These are phyloP conservation scores for Bruchidius siliquastri DNA, from an alignment of 2,888 invertebrate species.

Conservation along the genomic window DNA sequence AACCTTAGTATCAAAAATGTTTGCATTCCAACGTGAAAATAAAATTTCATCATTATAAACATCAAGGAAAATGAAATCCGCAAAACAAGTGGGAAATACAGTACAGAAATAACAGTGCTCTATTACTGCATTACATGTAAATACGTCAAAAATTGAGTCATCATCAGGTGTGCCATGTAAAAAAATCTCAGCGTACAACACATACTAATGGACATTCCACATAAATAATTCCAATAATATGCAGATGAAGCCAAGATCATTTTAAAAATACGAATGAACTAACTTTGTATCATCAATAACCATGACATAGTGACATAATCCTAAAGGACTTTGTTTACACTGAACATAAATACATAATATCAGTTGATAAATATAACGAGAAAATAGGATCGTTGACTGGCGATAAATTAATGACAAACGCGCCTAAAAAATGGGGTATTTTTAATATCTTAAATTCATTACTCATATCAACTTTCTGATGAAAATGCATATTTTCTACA, in stretches of 20 bases:
- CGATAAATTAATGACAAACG: too few relatives aligned
- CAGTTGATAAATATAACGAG: background rate
- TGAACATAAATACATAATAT: background rate
- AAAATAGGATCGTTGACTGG: background rate
- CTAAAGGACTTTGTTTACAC: background rate
- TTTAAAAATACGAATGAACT: background rate
- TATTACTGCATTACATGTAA: background rate
- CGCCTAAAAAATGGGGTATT: too few relatives aligned
- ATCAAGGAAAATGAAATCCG: too few relatives aligned
- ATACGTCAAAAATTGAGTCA: background rate
- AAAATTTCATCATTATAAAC: too few relatives aligned
- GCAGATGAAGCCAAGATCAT: background rate
- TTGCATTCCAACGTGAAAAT: too few relatives aligned
- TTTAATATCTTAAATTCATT: too few relatives aligned
- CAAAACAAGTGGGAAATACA: too few relatives aligned
- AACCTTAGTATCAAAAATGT: too few relatives aligned
- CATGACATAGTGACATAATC: background rate
- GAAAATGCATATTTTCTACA: too few relatives aligned
- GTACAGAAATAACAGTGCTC: too few relatives aligned
- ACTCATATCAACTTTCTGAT: too few relatives aligned
- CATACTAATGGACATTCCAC: background rate
- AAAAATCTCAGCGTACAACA: background rate
- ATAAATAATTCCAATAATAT: background rate
- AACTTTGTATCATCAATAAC: background rate
- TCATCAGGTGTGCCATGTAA: background rate